phyloP scores from a whole-genome alignment of 2,888 invertebrate species.

The Drosophila yooni region DNA sequence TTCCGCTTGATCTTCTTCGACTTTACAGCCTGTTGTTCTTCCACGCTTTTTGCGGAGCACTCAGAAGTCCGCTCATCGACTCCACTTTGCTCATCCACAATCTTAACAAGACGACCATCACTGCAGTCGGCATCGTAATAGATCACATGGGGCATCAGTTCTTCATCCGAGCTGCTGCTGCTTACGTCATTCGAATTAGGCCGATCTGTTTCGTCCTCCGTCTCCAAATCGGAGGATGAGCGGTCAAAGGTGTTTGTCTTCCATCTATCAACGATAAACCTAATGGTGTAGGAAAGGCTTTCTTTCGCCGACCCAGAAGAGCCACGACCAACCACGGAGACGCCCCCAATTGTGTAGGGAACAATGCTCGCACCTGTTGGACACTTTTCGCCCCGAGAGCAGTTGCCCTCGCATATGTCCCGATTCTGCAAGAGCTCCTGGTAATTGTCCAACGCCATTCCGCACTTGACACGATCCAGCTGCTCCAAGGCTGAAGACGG shows the following conservation, averaged over 20 bases:
- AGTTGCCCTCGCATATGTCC: constrained; percentile 94
- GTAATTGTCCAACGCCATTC: constrained; percentile 92
- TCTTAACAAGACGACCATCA: constrained; percentile 59
- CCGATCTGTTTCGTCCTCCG: not conserved
- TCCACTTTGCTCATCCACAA: constrained; percentile 38
- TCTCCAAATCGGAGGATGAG: constrained; percentile 2
- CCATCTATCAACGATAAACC: constrained; percentile 71
- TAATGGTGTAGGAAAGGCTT: constrained; percentile 49
- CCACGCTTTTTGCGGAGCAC: constrained; percentile 3
- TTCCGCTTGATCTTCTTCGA: constrained; percentile 1
- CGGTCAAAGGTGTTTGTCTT: constrained; percentile 24
- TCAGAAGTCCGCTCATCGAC: not conserved
- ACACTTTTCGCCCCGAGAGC: constrained; percentile 92
- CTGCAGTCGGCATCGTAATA: constrained; percentile 53
- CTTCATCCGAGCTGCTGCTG: constrained; percentile 46
- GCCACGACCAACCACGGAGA: constrained; percentile 5
- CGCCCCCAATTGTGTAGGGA: constrained; percentile 11
- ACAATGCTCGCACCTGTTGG: constrained; percentile 89
- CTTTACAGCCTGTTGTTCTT: constrained; percentile 1
- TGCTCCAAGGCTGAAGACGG: constrained; percentile 91
- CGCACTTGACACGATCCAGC: constrained; percentile 91
- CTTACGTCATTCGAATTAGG: not conserved
- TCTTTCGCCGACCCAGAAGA: not conserved
- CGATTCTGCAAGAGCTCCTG: constrained; percentile 91
- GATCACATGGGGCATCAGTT: constrained; percentile 68